Percentiles rank a stretch among this genome's conserved stretches.
phyloP scores from a whole-genome alignment of 2,797 vertebrate species.

The Protonibea diacanthus region DNA sequence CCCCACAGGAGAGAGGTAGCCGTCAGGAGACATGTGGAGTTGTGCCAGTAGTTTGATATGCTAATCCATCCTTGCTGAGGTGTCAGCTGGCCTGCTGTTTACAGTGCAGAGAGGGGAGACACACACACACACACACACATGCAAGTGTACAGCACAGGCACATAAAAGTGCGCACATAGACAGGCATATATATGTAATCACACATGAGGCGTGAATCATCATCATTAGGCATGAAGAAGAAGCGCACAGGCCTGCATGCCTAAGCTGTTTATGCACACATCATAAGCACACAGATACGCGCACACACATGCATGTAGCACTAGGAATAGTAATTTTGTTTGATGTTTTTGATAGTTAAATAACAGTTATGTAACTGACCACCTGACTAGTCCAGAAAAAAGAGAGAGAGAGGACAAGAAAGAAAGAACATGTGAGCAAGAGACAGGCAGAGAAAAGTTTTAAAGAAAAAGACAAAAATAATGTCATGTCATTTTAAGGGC shows the following conservation, averaged over 20 bases:
- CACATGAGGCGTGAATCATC: constrained; percentile 4
- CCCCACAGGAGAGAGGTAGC: constrained; percentile 64
- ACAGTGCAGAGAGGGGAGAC: constrained; percentile 48
- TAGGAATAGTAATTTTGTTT: constrained; percentile 24
- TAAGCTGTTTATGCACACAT: constrained; percentile 9
- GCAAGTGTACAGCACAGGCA: not conserved
- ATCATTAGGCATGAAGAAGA: not conserved
- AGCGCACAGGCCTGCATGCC: not conserved
- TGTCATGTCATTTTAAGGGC: too few species aligned
- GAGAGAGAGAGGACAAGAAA: not conserved
- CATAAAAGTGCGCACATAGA: not conserved
- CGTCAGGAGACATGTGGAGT: constrained; percentile 73
- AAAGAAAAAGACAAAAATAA: not conserved
- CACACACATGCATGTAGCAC: not conserved
- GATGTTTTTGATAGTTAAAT: constrained; percentile 38
- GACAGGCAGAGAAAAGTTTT: not conserved
- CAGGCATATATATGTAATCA: constrained; percentile 2
- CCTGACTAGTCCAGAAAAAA: constrained; percentile 8
- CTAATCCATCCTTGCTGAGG: constrained; percentile 76
- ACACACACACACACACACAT: not conserved
- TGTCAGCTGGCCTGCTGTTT: constrained; percentile 79
- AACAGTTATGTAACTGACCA: constrained; percentile 41
- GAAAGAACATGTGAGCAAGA: not conserved
- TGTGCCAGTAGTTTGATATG: constrained; percentile 79
- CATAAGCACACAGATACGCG: not conserved